A percentile compares a stretch with the other conserved stretches of the same genome.
These are phyloP conservation scores for Montipora cactus DNA, from an alignment of 64 coral and sea anemone genomes.

Conservation along the genomic window DNA sequence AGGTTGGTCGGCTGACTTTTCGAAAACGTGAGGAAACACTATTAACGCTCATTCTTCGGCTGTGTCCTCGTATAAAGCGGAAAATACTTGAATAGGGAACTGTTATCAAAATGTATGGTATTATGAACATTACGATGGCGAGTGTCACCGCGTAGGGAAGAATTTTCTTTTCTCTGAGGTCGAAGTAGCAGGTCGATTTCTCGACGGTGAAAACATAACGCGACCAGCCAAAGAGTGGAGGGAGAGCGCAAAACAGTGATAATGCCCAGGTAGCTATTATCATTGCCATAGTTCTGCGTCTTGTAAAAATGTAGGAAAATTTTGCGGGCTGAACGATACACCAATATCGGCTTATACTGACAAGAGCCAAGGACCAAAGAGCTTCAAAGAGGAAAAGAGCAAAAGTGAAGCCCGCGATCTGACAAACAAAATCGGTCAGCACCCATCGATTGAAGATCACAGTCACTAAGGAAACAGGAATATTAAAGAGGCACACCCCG, in stretches of 20 bases:
- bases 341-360: slow-evolving; percentile 91
- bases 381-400: slow-evolving; percentile 88
- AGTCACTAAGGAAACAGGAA: slow-evolving; percentile 83
- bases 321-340: slow-evolving; percentile 88
- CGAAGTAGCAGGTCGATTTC: slow-evolving; percentile 73
- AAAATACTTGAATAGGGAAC: slow-evolving; percentile 83
- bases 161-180: slow-evolving; percentile 36
- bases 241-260: slow-evolving; percentile 72
- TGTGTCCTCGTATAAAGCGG: slow-evolving; percentile 84
- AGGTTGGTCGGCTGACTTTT: slow-evolving; percentile 57
- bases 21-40: slow-evolving; percentile 58
- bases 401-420: slow-evolving; percentile 79
- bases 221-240: slow-evolving; percentile 76
- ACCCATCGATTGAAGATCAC: slow-evolving; percentile 65
- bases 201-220: slow-evolving; percentile 47
- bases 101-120: slow-evolving; percentile 80
- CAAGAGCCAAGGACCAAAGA: slow-evolving; percentile 83
- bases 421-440: slow-evolving; percentile 52
- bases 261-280: slow-evolving; percentile 74
- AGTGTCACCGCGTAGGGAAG: slow-evolving; percentile 78
- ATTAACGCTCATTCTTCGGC: slow-evolving; percentile 62
- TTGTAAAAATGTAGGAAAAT: slow-evolving; percentile 80
- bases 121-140: slow-evolving; percentile 71
- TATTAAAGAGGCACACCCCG: slow-evolving; percentile 83
- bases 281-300: slow-evolving; percentile 68